These are phyloP conservation scores for Apeltes quadracus DNA, from an alignment of 2,113 vertebrate genomes.

Conservation along the genomic window DNA sequence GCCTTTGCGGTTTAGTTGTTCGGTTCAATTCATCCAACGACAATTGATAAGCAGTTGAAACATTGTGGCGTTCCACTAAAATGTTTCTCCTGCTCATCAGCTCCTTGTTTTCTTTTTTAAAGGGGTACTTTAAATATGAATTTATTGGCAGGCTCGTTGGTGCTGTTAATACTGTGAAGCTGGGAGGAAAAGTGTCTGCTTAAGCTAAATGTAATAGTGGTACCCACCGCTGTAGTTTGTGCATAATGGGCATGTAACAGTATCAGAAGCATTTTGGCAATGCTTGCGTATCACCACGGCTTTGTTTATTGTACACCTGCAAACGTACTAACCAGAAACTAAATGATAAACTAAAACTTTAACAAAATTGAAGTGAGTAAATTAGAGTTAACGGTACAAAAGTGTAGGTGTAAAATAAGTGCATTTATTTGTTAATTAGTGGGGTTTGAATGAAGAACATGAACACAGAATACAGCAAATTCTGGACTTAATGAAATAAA, in stretches of 20 bases:
- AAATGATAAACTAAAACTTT: neutral
- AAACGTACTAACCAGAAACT: neutral
- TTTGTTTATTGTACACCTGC: neutral
- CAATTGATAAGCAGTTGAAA: neutral
- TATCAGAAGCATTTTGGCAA: neutral
- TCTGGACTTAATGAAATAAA: neutral
- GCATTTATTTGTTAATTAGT: neutral
- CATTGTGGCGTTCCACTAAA: neutral
- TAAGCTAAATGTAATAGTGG: neutral
- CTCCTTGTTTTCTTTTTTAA: neutral
- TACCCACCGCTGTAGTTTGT: neutral
- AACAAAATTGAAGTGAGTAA: neutral
- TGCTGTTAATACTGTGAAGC: neutral
- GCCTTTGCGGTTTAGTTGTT: conserved; percentile 10
- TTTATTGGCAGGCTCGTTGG: neutral
- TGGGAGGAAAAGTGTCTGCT: neutral
- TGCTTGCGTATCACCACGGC: neutral
- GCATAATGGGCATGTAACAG: neutral
- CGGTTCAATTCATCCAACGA: conserved; percentile 8
- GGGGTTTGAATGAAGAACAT: neutral
- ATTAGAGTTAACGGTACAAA: too few relatives aligned
- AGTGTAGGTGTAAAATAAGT: neutral
- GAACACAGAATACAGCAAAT: neutral
- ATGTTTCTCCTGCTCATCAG: neutral
- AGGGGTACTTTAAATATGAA: neutral